Percentiles rank a stretch among this genome's conserved stretches.
phyloP scores from a whole-genome alignment of 2,888 invertebrate species.

The Lycocerus yunnanus region DNA sequence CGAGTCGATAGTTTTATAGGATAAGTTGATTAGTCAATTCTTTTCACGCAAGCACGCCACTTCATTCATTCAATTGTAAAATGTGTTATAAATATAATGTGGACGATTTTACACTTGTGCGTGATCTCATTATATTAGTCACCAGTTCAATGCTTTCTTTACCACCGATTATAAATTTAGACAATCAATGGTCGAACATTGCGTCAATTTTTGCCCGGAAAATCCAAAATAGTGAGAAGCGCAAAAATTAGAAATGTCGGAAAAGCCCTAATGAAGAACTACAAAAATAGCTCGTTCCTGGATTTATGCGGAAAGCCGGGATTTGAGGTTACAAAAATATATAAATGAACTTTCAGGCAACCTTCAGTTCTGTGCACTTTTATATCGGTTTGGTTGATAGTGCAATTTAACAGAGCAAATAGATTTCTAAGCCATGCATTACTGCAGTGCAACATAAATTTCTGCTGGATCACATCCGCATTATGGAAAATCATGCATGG shows the following conservation, averaged over 20 bases:
- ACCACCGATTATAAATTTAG: neutral
- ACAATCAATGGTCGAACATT: neutral
- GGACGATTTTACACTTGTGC: slow-evolving; percentile 16
- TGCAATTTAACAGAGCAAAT: neutral
- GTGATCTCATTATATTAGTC: slow-evolving; percentile 8
- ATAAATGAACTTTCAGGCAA: neutral
- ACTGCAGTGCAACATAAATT: neutral
- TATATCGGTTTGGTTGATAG: neutral
- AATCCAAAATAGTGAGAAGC: neutral
- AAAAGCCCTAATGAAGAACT: neutral
- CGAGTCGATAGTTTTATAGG: neutral
- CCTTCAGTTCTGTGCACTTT: neutral
- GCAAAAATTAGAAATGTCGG: neutral
- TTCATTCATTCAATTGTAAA: slow-evolving; percentile 15
- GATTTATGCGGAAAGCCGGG: neutral
- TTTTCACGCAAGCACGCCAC: slow-evolving; percentile 11
- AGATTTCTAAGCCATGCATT: neutral
- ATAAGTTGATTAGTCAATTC: neutral
- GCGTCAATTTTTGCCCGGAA: neutral
- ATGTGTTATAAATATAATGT: slow-evolving; percentile 9
- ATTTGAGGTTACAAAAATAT: neutral
- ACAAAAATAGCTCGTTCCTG: neutral
- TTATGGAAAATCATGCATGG: neutral
- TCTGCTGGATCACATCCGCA: neutral
- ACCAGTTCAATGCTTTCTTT: neutral